A percentile compares a stretch with the other conserved stretches of the same genome.
These are phyloP conservation scores for Mastomys natalensis DNA, from an alignment of 2,113 vertebrate genomes.

Conservation along the genomic window DNA sequence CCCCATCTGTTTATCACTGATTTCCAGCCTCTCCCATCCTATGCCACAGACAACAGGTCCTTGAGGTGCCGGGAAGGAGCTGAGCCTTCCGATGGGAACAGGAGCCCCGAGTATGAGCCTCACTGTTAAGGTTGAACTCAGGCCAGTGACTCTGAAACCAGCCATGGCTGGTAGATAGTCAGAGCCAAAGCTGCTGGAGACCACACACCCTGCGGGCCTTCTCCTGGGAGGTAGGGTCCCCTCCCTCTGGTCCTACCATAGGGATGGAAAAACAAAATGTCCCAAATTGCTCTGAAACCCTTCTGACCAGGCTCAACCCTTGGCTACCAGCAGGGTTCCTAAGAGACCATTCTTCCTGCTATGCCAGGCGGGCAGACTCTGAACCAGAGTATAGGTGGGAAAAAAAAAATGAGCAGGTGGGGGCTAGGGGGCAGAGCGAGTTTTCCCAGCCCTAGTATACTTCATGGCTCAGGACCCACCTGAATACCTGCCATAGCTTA, in stretches of 20 bases:
- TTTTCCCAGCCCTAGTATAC: background rate
- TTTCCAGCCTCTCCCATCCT: conserved; percentile 71
- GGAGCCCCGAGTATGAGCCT: background rate
- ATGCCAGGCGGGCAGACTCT: background rate
- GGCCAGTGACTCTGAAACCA: background rate
- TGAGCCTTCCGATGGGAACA: background rate
- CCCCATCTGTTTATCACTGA: conserved; percentile 72
- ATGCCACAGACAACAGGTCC: background rate
- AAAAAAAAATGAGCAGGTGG: background rate
- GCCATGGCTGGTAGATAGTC: background rate
- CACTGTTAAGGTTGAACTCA: background rate
- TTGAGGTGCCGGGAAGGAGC: background rate
- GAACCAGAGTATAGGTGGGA: background rate
- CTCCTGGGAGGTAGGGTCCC: background rate
- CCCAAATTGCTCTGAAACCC: background rate
- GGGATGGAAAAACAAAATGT: background rate
- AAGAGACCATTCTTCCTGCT: background rate
- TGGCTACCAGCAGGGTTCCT: background rate
- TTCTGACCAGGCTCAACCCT: fast-evolving
- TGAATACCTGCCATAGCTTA: conserved; percentile 30
- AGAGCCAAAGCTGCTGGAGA: background rate
- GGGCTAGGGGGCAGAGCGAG: background rate
- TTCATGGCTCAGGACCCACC: background rate
- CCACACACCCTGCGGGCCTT: background rate
- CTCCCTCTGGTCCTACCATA: background rate